These are phyloP conservation scores for Tokudaia muenninki DNA, from an alignment of 2,797 vertebrate species.

Conservation along the genomic window DNA sequence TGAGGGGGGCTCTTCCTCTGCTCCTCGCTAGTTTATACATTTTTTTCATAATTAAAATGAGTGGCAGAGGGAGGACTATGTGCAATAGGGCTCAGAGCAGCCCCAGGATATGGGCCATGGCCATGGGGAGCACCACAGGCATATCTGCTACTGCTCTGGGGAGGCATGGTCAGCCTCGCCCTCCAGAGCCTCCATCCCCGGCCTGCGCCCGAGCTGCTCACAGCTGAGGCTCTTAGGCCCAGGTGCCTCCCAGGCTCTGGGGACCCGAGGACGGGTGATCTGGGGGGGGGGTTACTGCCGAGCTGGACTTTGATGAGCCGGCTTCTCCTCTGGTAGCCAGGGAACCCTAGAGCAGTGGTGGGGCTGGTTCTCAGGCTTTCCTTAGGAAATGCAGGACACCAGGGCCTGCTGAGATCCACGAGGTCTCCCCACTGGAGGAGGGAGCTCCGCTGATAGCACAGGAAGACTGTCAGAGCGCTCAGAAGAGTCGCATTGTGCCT, in stretches of 20 bases:
- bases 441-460: neutral
- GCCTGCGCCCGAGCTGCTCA: constrained; percentile 16
- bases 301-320: constrained; percentile 39
- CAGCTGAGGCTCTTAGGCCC: neutral
- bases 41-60: constrained; percentile 61
- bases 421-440: neutral
- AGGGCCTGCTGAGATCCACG: constrained; percentile 1
- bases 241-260: no score
- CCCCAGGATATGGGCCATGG: constrained; percentile 67
- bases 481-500: constrained; percentile 75
- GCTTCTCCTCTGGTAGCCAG: constrained; percentile 67
- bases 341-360: constrained; percentile 35
- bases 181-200: neutral
- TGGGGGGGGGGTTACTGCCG: neutral
- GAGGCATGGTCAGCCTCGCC: neutral
- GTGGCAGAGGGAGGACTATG: constrained; percentile 61
- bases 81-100: constrained; percentile 81
- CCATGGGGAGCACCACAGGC: constrained; percentile 22
- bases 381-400: constrained; percentile 1
- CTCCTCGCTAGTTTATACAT: constrained; percentile 44
- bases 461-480: constrained; percentile 27
- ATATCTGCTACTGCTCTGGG: constrained; percentile 16
- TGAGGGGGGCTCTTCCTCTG: constrained; percentile 43
- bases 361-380: constrained; percentile 42
- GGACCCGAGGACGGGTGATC: neutral